These are phyloP conservation scores for Caiman crocodilus DNA, from an alignment of 2,797 vertebrate genomes.

Conservation along the genomic window DNA sequence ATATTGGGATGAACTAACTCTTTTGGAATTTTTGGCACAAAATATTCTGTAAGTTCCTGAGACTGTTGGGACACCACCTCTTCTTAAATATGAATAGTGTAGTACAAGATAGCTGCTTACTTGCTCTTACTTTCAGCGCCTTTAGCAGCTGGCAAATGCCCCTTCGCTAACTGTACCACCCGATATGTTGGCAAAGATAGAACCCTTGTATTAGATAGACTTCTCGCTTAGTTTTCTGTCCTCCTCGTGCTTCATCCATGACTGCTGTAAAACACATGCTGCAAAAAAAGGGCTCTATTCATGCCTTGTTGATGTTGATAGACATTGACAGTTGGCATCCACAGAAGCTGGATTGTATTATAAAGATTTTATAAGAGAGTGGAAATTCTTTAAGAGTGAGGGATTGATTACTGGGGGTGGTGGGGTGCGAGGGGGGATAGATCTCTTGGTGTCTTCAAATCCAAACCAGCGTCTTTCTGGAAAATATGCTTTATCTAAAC, in stretches of 20 bases:
- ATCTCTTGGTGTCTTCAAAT: slow-evolving; percentile 38
- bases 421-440: background rate
- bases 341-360: slow-evolving; percentile 23
- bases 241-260: background rate
- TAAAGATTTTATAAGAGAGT: slow-evolving; percentile 52
- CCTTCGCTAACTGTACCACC: background rate
- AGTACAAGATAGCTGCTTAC: background rate
- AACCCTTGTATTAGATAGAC: background rate
- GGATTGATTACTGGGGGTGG: slow-evolving; percentile 26
- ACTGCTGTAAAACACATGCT: slow-evolving; percentile 28
- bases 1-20: background rate
- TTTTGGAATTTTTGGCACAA: background rate
- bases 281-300: slow-evolving; percentile 35
- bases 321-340: slow-evolving; percentile 21
- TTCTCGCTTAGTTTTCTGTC: background rate
- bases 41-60: background rate
- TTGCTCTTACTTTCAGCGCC: background rate
- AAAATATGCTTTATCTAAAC: slow-evolving; percentile 39
- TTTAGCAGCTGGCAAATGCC: background rate
- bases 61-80: background rate
- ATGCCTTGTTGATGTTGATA: background rate
- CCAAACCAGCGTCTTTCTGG: slow-evolving; percentile 39
- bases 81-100: background rate
- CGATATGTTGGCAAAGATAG: background rate
- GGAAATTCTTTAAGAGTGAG: slow-evolving; percentile 20